These are phyloP conservation scores for Eulithis prunata DNA, from an alignment of 2,888 invertebrate genomes.

Conservation along the genomic window DNA sequence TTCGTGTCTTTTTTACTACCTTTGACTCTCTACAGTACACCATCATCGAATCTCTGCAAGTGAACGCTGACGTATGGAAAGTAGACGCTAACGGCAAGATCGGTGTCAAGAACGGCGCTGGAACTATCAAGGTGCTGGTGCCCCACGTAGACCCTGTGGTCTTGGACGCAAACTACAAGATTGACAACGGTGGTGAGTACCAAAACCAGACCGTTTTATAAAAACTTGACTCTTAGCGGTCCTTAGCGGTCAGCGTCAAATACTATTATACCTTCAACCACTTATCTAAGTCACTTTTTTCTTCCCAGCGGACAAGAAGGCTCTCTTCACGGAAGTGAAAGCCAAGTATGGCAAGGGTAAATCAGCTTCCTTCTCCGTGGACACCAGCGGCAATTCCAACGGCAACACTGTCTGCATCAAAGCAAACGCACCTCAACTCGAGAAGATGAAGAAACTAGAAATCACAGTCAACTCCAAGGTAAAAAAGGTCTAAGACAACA, in stretches of 20 bases:
- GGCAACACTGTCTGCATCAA: conserved; percentile 59
- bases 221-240: too few species aligned
- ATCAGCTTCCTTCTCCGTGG: conserved; percentile 69
- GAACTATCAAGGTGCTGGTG: conserved; percentile 68
- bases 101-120: conserved; percentile 61
- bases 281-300: neutral
- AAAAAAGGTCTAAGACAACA: conserved; percentile 8
- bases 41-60: conserved; percentile 67
- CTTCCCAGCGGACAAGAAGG: conserved; percentile 59
- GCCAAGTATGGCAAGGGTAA: conserved; percentile 74
- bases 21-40: conserved; percentile 54
- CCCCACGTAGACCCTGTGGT: conserved; percentile 78
- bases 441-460: conserved; percentile 78
- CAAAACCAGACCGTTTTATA: too few species aligned
- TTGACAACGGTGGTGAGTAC: conserved; percentile 60
- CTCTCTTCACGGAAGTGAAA: conserved; percentile 63
- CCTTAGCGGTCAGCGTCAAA: too few species aligned
- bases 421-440: conserved; percentile 68
- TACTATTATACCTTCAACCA: neutral
- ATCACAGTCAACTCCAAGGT: conserved; percentile 78
- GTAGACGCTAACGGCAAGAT: conserved; percentile 69
- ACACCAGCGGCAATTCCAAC: conserved; percentile 54
- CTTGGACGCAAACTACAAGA: conserved; percentile 73
- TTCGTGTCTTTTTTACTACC: conserved; percentile 1
- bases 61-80: conserved; percentile 83